Evolutionary conservation across 1,140 invertebrate genomes (phyloP).

Genomic region (Trichonephila clavata): DNA sequence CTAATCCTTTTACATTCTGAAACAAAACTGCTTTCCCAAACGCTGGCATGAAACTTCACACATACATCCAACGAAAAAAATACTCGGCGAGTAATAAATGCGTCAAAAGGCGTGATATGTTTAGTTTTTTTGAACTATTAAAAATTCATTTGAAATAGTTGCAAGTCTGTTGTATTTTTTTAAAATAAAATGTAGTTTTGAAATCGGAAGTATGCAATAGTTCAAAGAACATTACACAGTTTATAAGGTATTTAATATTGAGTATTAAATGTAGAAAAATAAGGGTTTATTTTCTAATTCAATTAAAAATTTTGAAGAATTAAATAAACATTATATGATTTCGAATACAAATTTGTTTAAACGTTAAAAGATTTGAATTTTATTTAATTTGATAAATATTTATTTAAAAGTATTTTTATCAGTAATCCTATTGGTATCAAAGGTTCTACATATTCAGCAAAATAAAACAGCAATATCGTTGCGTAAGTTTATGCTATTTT

Average conservation of each 20-base stretch:
- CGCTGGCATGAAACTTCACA: neutral
- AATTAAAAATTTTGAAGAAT: no score
- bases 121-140: constrained; percentile 49
- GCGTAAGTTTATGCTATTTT: no score
- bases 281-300: no score
- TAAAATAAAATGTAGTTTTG: neutral
- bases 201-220: neutral
- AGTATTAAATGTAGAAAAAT: neutral
- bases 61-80: neutral
- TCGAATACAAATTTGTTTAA: no score
- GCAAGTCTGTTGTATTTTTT: neutral
- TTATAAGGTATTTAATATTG: neutral
- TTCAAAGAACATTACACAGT: neutral
- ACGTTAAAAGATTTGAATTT: no score
- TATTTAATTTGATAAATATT: no score
- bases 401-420: no score
- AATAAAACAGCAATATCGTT: no score
- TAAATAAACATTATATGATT: no score
- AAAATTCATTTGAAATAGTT: constrained; percentile 30
- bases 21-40: constrained; percentile 47
- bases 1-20: constrained; percentile 47
- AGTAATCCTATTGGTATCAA: no score
- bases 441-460: no score
- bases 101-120: neutral
- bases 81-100: neutral